Base-by-base conservation (phyloP, 2,888 invertebrate species). In the Drosophila robusta region DNA sequence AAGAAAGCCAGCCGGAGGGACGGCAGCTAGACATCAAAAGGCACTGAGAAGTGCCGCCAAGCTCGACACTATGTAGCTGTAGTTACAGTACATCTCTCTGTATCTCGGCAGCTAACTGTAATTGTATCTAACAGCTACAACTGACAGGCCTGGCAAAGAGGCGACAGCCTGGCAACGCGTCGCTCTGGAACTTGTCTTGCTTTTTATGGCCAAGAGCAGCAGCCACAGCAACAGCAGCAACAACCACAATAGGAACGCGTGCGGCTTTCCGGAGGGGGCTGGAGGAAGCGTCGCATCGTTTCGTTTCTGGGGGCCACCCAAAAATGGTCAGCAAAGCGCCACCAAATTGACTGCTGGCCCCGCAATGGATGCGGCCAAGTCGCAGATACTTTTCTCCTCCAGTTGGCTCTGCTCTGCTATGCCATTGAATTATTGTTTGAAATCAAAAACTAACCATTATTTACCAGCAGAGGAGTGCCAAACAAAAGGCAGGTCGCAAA, bases 381-480 rank as follows among this genome's bases (percentile, higher is more conserved):
- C 50, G 50, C 41, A 65, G 68, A 70, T 76, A 62, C 70, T 64
- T 70, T 68, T 60, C 54, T 49, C 11, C 11, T 18, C 6, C 12
- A 32, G 49, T 42, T 51, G 1, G 54, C 29, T 32, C 45, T 34
- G 47, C 68, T 64, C 45, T 12, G 62, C 62, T n/a, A 16, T 69
- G 80, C 75, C 80, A 78, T 73, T 85, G 89, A 85, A 80, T 88
- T 85, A 85, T 85, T 81, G 87, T 61, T 83, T 65, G 84, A 73
- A 83, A 80, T 87, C 87, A 81, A 88, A 88, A 80, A 79, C 82
- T 74, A 87, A 84, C 87, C 87, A 83, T 83, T 87, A 83, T 87
- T 87, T 81, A 78, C 62, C 67, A 58, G 44, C 41, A 55, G 58
- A 67, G 77, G 78, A 85, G 80, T 76, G 86, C 57, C 70, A 74